phyloP scores from a whole-genome alignment of 2,888 invertebrate genomes.

The Andrena camellia region DNA sequence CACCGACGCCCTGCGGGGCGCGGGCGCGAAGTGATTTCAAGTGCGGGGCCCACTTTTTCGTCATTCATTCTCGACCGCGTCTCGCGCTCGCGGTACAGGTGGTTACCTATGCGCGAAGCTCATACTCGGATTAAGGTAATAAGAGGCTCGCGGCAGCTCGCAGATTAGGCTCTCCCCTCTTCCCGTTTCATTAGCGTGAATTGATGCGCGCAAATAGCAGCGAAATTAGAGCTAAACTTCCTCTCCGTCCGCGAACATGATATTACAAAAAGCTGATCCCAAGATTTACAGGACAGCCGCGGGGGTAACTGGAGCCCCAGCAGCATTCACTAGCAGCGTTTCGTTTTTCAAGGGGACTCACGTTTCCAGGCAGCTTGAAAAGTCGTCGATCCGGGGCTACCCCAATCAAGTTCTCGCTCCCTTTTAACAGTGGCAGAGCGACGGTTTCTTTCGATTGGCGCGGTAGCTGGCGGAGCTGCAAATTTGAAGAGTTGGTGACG shows the following conservation, averaged over 20 bases:
- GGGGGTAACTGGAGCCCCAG: not conserved
- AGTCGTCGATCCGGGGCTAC: not conserved
- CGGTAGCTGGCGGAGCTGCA: not conserved
- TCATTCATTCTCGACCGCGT: not conserved
- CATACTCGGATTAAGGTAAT: slow-evolving; percentile 18
- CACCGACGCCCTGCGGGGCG: too few relatives aligned
- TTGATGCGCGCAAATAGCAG: slow-evolving; percentile 14
- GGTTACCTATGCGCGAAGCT: not conserved
- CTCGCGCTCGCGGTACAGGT: not conserved
- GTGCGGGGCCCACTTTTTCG: not conserved
- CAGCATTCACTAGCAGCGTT: too few relatives aligned
- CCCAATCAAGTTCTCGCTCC: not conserved
- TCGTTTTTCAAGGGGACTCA: too few relatives aligned
- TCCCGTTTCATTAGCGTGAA: slow-evolving; percentile 28
- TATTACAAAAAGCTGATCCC: not conserved
- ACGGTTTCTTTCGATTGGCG: not conserved
- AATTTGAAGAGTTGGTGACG: not conserved
- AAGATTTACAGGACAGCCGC: not conserved
- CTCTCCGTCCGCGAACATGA: not conserved
- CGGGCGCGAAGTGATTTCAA: not conserved
- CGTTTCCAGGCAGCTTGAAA: too few relatives aligned
- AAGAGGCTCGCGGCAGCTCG: slow-evolving; percentile 1
- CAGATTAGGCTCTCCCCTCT: not conserved
- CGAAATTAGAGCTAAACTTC: slow-evolving; percentile 14
- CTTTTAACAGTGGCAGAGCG: not conserved